Evolutionary conservation across 2,888 invertebrate species (phyloP).

Genomic region (Germaria angustata): DNA sequence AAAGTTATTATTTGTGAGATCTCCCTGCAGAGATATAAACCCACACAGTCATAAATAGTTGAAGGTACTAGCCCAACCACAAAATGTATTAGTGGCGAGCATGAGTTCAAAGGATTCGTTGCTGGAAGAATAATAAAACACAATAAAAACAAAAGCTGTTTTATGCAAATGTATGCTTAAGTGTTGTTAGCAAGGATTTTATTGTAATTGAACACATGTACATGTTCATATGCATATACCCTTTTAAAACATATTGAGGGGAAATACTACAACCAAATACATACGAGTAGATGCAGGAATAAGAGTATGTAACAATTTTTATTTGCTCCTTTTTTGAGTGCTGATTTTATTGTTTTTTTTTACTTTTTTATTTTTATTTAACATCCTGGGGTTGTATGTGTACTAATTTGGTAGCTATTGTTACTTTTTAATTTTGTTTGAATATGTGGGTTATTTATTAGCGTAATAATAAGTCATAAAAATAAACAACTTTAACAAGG

Average conservation of each 20-base stretch:
- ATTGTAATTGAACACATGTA: background rate
- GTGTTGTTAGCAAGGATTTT: background rate
- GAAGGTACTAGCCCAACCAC: background rate
- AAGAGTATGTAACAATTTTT: background rate
- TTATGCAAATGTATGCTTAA: background rate
- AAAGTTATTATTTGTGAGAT: background rate
- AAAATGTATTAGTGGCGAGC: background rate
- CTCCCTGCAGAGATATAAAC: background rate
- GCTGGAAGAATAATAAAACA: background rate
- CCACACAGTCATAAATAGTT: background rate
- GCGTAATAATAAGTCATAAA: conserved; percentile 7
- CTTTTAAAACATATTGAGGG: background rate
- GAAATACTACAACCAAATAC: background rate
- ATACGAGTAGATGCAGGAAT: background rate
- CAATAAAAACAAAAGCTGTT: background rate
- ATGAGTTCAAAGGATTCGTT: conserved; percentile 1
- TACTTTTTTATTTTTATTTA: background rate
- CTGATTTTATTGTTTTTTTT: background rate
- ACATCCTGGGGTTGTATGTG: conserved; percentile 11
- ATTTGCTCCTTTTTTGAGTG: background rate
- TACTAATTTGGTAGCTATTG: background rate
- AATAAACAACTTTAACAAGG: background rate
- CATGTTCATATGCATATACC: background rate
- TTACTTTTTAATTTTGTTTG: background rate
- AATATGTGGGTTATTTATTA: background rate